Conservation (phyloP, 2,888 invertebrate species). For the Trachelus tabidus region DNA sequence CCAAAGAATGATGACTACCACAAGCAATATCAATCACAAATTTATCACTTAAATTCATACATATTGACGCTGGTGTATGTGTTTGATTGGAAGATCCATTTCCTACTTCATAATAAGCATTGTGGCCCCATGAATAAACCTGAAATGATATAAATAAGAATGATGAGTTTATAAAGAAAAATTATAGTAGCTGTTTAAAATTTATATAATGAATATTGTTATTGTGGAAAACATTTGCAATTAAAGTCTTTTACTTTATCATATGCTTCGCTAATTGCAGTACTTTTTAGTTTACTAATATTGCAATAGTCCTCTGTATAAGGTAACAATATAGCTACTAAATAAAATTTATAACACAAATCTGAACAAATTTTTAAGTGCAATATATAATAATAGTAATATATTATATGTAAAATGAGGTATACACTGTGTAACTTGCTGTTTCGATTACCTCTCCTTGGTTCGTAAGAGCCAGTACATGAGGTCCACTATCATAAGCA, state of each 20-base stretch:
- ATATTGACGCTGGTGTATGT: conserved; percentile 66
- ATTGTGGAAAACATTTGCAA: neutral
- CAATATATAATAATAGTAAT: neutral
- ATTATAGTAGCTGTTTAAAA: neutral
- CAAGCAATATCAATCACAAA: conserved; percentile 69
- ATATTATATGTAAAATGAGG: neutral
- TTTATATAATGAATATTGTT: neutral
- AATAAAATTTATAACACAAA: neutral
- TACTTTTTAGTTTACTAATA: neutral
- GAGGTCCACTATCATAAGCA: conserved; percentile 72
- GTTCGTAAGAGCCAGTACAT: conserved; percentile 70
- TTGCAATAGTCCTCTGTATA: neutral
- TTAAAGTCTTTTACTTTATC: neutral
- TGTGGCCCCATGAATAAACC: conserved; percentile 73
- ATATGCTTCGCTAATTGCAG: neutral
- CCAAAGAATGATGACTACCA: conserved; percentile 72
- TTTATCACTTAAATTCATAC: conserved; percentile 65
- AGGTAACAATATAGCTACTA: neutral
- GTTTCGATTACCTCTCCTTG: conserved; percentile 63
- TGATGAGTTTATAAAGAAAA: neutral
- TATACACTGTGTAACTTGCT: neutral
- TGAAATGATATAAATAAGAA: conserved; percentile 16
- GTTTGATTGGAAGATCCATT: conserved; percentile 70
- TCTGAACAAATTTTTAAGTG: conserved; percentile 7
- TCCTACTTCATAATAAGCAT: conserved; percentile 71